Percentiles rank a stretch among this genome's conserved stretches.
These are phyloP conservation scores for Hartigia nigra DNA, from an alignment of 2,888 invertebrate species.

Conservation along the genomic window DNA sequence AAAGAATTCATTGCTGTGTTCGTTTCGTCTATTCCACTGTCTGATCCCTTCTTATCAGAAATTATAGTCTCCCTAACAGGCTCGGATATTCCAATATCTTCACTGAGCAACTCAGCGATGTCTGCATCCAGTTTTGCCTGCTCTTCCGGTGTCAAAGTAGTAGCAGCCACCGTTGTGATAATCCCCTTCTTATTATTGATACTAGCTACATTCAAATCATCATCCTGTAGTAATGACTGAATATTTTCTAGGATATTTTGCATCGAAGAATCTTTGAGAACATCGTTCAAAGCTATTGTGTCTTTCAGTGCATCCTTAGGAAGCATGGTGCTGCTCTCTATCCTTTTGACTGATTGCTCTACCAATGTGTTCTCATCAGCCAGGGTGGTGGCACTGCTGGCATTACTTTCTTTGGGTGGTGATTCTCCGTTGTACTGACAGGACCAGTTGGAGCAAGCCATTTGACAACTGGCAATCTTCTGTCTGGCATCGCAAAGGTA, in stretches of 20 bases:
- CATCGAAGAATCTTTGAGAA: conserved; percentile 33
- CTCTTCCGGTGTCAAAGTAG: conserved; percentile 46
- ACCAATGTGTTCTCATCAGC: conserved; percentile 46
- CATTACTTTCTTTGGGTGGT: conserved; percentile 65
- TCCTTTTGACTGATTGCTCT: conserved; percentile 14
- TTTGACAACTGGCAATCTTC: conserved; percentile 79
- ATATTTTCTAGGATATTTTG: conserved; percentile 51
- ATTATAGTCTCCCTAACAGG: conserved; percentile 12
- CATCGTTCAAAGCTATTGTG: background rate
- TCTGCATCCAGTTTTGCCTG: conserved; percentile 56
- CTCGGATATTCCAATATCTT: conserved; percentile 40
- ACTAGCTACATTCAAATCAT: conserved; percentile 24
- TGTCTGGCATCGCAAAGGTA: conserved; percentile 88
- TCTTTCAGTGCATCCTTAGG: conserved; percentile 6
- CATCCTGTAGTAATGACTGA: conserved; percentile 48
- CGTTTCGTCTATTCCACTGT: conserved; percentile 48
- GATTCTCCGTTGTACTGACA: conserved; percentile 78
- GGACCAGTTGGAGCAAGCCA: conserved; percentile 83
- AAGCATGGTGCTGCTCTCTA: conserved; percentile 10
- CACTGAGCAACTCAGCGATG: conserved; percentile 59
- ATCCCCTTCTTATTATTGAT: background rate
- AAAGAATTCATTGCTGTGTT: conserved; percentile 70
- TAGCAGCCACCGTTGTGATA: background rate
- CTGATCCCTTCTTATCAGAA: conserved; percentile 35
- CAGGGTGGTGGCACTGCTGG: conserved; percentile 38